A percentile compares a stretch with the other conserved stretches of the same genome.
Conservation (phyloP, 35 echinoderm and acorn worm genomes). For the Lytechinus variegatus region DNA sequence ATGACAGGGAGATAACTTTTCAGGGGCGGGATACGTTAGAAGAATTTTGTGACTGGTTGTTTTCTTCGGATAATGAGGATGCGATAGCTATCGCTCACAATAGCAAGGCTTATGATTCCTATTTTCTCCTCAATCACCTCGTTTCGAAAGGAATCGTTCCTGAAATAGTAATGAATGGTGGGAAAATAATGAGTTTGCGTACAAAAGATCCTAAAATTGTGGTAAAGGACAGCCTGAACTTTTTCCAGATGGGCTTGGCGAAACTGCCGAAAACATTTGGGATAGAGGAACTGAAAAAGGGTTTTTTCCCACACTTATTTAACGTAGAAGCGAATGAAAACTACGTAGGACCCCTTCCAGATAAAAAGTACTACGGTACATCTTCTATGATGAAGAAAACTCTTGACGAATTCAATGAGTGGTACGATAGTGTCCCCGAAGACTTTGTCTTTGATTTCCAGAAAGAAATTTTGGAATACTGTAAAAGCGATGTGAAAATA, state of each 20-base stretch:
- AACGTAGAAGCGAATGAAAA: background rate
- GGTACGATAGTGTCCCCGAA: no score
- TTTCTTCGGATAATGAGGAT: background rate
- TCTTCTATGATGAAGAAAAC: no score
- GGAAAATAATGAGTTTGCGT: slow-evolving; percentile 36
- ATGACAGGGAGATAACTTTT: background rate
- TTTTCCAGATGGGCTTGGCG: background rate
- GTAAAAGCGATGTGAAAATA: no score
- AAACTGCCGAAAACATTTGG: background rate
- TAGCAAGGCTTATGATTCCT: slow-evolving; percentile 47
- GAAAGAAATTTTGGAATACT: no score
- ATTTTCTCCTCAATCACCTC: slow-evolving; percentile 66
- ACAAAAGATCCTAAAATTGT: background rate
- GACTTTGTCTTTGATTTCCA: no score
- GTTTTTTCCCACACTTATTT: background rate
- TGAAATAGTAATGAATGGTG: slow-evolving; percentile 58
- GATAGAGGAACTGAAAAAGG: background rate
- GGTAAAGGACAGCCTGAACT: background rate
- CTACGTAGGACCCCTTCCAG: background rate
- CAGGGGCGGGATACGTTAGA: slow-evolving; percentile 34
- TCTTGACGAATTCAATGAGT: no score
- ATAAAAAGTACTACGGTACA: background rate
- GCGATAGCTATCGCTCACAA: slow-evolving; percentile 59
- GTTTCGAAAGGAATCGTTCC: slow-evolving; percentile 12
- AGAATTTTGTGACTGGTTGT: slow-evolving; percentile 44